Conservation (phyloP, 2,797 vertebrate genomes). For the Lemur catta region DNA sequence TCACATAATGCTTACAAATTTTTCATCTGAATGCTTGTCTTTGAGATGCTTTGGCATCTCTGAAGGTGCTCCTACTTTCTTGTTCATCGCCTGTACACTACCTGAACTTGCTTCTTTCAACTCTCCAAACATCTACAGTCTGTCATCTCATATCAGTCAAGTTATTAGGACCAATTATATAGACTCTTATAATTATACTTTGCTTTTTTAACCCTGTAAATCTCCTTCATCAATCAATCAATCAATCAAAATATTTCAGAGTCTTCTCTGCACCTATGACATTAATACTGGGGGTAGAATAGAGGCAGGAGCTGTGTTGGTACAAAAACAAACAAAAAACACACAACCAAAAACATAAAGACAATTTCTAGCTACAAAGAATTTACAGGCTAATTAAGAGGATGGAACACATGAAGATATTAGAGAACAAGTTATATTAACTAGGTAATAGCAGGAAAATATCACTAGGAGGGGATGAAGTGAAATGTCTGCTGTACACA, state of each 20-base stretch:
- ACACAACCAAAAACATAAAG: neutral
- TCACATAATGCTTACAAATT: constrained; percentile 22
- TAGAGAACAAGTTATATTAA: constrained; percentile 7
- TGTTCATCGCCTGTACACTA: neutral
- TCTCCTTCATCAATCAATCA: constrained; percentile 15
- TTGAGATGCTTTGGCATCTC: neutral
- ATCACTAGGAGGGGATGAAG: neutral
- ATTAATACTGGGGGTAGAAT: neutral
- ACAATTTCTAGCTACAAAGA: neutral
- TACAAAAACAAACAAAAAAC: neutral
- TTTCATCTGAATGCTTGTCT: neutral
- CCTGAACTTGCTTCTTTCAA: neutral
- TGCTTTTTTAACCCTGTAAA: constrained; percentile 13
- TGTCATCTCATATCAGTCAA: neutral
- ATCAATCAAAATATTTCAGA: constrained; percentile 12
- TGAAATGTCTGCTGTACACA: neutral
- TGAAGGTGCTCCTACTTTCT: neutral
- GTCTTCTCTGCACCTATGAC: neutral
- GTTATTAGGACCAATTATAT: neutral
- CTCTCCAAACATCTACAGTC: neutral
- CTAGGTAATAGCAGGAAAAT: neutral
- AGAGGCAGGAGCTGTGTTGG: neutral
- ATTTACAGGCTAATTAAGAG: constrained; percentile 28
- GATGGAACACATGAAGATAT: neutral
- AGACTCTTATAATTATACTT: neutral